Conservation (phyloP, 2,113 vertebrate species). For the Neodontobutis hainanensis region DNA sequence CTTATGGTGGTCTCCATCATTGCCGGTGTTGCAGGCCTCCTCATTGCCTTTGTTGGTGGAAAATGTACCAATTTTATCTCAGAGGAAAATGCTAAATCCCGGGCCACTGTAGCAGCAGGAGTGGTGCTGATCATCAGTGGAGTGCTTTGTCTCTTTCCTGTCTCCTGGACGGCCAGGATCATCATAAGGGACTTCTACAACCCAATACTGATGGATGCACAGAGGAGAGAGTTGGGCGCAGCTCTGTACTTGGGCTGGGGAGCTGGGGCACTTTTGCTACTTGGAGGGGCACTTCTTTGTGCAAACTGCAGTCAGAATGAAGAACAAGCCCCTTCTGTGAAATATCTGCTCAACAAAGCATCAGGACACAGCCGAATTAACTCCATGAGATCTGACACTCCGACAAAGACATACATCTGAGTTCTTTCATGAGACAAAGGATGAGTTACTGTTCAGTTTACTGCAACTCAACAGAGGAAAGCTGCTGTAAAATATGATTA, state of each 20-base stretch:
- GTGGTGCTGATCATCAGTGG: slow-evolving; percentile 82
- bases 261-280: slow-evolving; percentile 74
- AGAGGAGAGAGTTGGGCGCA: slow-evolving; percentile 79
- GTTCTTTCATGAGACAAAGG: neutral
- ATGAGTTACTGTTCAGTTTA: neutral
- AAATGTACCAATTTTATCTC: slow-evolving; percentile 92
- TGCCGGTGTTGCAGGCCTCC: slow-evolving; percentile 64
- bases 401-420: slow-evolving; percentile 72
- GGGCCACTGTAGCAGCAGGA: slow-evolving; percentile 79
- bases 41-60: slow-evolving; percentile 62
- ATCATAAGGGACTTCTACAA: slow-evolving; percentile 88
- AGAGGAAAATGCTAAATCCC: slow-evolving; percentile 80
- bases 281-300: slow-evolving; percentile 86
- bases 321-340: slow-evolving; percentile 53
- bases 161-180: slow-evolving; percentile 87
- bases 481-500: slow-evolving; percentile 2
- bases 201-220: slow-evolving; percentile 41
- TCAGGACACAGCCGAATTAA: slow-evolving; percentile 20
- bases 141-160: slow-evolving; percentile 81
- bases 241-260: slow-evolving; percentile 90
- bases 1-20: slow-evolving; percentile 83
- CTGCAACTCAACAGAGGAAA: neutral
- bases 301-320: slow-evolving; percentile 82
- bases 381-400: slow-evolving; percentile 27
- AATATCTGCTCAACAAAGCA: slow-evolving; percentile 53